Evolutionary conservation across 2,113 vertebrate genomes (phyloP).

Genomic region (Varanus komodoensis): DNA sequence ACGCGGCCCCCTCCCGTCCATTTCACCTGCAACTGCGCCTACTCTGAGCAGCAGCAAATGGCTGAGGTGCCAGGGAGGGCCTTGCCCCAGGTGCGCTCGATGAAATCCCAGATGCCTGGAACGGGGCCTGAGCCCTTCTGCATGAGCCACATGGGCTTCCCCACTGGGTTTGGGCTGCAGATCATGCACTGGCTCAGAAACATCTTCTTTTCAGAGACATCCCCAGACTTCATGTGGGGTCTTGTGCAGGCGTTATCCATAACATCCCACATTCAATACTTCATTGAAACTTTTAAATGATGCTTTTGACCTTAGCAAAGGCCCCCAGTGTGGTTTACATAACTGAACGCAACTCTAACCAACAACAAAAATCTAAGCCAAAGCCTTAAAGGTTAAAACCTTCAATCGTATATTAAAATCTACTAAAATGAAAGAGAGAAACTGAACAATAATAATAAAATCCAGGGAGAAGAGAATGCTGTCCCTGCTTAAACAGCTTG

Average conservation of each 20-base stretch:
- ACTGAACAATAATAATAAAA: neutral
- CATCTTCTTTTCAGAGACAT: neutral
- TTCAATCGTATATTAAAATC: neutral
- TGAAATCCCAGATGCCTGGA: neutral
- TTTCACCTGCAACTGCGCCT: too few species aligned
- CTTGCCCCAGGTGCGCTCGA: neutral
- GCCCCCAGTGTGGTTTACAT: neutral
- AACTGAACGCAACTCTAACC: neutral
- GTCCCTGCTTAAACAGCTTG: neutral
- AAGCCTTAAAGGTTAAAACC: neutral
- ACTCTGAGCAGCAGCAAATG: too few species aligned
- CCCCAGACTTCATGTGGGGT: neutral
- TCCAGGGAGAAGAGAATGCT: too few species aligned
- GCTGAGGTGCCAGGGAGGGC: neutral
- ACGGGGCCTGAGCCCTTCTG: neutral
- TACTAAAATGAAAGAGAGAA: too few species aligned
- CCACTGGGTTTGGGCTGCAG: neutral
- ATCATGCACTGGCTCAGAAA: neutral
- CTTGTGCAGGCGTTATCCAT: neutral
- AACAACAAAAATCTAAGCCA: neutral
- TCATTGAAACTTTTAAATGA: neutral
- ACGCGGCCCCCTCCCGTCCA: too few species aligned
- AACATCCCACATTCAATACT: neutral
- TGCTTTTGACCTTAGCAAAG: neutral
- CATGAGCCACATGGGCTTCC: neutral